Base-by-base conservation (phyloP, 2,797 vertebrate species). In the Decapterus maruadsi region DNA sequence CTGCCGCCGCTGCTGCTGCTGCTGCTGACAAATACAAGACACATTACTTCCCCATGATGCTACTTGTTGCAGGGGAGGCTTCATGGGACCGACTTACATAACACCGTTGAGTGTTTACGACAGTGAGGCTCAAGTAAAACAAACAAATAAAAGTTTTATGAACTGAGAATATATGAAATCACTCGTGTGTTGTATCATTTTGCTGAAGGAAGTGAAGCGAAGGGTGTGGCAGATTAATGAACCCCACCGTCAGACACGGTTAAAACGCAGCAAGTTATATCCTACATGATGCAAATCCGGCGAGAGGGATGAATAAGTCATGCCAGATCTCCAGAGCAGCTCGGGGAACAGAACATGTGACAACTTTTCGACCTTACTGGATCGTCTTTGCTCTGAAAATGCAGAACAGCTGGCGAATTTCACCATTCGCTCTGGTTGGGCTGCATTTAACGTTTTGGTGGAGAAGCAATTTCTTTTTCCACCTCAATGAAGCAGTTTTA, bases 321-420 rank as follows among this genome's bases (percentile, higher is more conserved):
- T 19, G 58, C 16, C 36, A 4, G 36, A 69, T 58, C 42, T 43
- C 68, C 9, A 55, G 53, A 70, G 66, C 51, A 62, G 63, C 64
- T 57, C 22, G 26, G 26, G 46, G 55, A 80, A 40, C 22, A 12
- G 50, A 68, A 17, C 88, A 84, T 77, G 81, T 90, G 88, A 87
- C 86, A 68, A 60, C 31, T 43, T 60, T 70, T 70, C 63, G 74
- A 46, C 75, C 73, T 61, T 83, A 45, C 76, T n/a, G 10, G 69
- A 78, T 85, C 11, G 38, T 46, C 74, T 26, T 65, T 66, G 76
- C 75, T 74, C 81, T 31, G 68, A 57, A 79, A 87, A 92, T 72
- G 77, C 68, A 80, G 78, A 90, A 81, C 88, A 89, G 85, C 88
- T 89, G 88, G 64, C 17, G 69, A 62, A 75, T 82, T 60, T 80